Percentiles rank a stretch among this genome's conserved stretches.
Conservation (phyloP, 2,888 invertebrate species). For the Epirrhoe alternata region DNA sequence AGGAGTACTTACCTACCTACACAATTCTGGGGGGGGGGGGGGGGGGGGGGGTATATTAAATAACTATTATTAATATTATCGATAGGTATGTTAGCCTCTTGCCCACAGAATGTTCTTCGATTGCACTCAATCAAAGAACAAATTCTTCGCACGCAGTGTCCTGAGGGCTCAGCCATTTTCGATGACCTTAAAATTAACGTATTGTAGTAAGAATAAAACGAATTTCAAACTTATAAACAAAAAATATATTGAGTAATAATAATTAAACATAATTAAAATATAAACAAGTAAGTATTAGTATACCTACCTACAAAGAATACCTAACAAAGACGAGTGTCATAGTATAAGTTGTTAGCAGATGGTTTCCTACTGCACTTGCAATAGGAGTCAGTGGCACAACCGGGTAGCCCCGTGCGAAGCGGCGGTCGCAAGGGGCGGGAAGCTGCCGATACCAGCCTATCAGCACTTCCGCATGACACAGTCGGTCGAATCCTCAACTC, state of each 20-base stretch:
- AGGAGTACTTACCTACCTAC: too few relatives aligned
- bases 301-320: constrained; percentile 31
- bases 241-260: constrained; percentile 11
- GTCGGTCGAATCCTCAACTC: constrained; percentile 58
- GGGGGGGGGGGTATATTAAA: too few relatives aligned
- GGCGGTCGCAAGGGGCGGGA: constrained; percentile 60
- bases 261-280: background rate
- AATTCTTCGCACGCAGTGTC: too few relatives aligned
- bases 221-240: background rate
- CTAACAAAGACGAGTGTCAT: constrained; percentile 61
- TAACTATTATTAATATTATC: too few relatives aligned
- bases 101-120: too few relatives aligned
- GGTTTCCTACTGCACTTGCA: constrained; percentile 60
- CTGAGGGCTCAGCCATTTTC: too few relatives aligned
- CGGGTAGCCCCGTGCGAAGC: constrained; percentile 47
- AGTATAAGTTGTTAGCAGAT: constrained; percentile 58
- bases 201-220: background rate
- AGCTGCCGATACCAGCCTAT: constrained; percentile 55
- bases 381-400: constrained; percentile 38
- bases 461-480: constrained; percentile 57
- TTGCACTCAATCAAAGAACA: too few relatives aligned
- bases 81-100: too few relatives aligned
- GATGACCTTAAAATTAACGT: background rate
- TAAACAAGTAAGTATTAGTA: constrained; percentile 1
- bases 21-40: too few relatives aligned